Base-by-base conservation (phyloP, 1,140 invertebrate genomes). In the Microvelia longipes region DNA sequence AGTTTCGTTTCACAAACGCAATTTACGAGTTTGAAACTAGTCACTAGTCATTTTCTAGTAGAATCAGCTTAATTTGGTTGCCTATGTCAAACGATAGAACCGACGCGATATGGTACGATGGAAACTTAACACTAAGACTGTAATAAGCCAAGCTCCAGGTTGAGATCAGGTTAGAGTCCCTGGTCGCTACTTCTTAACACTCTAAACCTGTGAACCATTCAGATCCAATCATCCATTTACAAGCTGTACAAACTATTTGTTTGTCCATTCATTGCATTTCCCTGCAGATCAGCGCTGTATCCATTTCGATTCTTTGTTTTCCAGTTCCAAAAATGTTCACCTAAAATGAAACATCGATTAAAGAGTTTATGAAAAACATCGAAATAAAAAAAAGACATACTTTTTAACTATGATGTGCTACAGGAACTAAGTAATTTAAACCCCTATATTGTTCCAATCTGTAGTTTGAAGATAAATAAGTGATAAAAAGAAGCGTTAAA, bases 241-340 rank as follows among this genome's bases (percentile, higher is more conserved):
- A n/a, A n/a, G n/a, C n/a, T n/a, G n/a, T n/a, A n/a, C 35, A 50
- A 50, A 50, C 35, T 50, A 19, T 50, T 50, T 5, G 5, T 50
- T 64, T 14, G 11, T 11, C 62, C 62, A 67, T 50, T 64, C 24
- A 13, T 5, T 13, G 15, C 2, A 24, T 64, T 68, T 60, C 14
- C 70, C 35, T 65, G 25, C 1, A 26, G 29, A 26, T 71, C 70
- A 14, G 27, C 15, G 28, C 71, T 73, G 75, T 90, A 94, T 25
- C 92, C 92, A 75, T 88, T 81, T 0, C 91, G 91, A 79, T 94
- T 94, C 83, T 87, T 86, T 0, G 84, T 88, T 80, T 93, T 91
- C 92, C 92, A 94, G 75, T 87, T 83, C 92, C 92, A 94, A 77
- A 92, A 89, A 77, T 94, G 91, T 73, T 84, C 84, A 82, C 92